Conservation (phyloP, 2,113 vertebrate species). For the Phalacrocorax aristotelis region DNA sequence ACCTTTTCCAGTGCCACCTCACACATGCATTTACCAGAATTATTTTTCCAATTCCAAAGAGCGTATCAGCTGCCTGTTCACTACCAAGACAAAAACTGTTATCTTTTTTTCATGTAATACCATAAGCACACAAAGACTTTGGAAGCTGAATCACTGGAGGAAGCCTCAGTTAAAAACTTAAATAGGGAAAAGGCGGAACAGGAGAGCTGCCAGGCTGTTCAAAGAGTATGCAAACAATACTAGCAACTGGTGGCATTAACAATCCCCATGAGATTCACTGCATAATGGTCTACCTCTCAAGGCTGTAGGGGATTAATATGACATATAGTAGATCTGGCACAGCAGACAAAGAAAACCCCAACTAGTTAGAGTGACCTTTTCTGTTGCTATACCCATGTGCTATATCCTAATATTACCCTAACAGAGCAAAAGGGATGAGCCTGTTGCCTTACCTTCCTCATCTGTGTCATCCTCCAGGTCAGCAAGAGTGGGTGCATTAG, state of each 20-base stretch:
- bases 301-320: background rate
- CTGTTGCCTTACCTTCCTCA: slow-evolving; percentile 66
- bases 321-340: background rate
- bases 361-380: background rate
- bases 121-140: background rate
- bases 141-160: background rate
- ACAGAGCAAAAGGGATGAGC: background rate
- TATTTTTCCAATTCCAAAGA: background rate
- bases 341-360: background rate
- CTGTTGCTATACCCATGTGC: background rate
- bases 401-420: background rate
- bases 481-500: slow-evolving; percentile 86
- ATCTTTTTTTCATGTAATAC: background rate
- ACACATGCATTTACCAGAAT: background rate
- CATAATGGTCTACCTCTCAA: background rate
- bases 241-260: background rate
- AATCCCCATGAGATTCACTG: background rate
- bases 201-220: background rate
- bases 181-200: background rate
- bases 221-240: background rate
- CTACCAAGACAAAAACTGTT: background rate
- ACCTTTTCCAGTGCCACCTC: background rate
- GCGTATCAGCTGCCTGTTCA: background rate
- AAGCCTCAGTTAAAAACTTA: background rate
- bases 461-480: slow-evolving; percentile 88